Evolutionary conservation across 1,140 invertebrate species (phyloP).

Genomic region (Leptestheria dahalacensis): DNA sequence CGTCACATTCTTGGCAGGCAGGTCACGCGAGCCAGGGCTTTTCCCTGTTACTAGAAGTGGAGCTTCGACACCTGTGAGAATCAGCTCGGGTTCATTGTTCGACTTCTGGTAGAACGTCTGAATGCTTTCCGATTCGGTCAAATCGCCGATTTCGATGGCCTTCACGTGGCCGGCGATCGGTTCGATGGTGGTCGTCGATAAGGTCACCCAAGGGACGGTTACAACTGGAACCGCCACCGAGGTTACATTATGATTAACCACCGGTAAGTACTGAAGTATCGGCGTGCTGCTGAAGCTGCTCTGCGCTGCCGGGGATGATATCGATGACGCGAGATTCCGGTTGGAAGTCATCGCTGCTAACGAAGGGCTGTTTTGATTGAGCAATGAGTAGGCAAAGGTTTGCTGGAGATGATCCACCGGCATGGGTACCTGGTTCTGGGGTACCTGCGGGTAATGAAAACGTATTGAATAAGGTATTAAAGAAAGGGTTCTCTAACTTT

Average conservation of each 20-base stretch:
- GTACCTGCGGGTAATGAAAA: background rate
- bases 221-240: background rate
- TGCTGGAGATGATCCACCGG: constrained; percentile 4
- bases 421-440: background rate
- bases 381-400: constrained; percentile 1
- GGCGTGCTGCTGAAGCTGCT: background rate
- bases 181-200: background rate
- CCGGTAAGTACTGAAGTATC: background rate
- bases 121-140: background rate
- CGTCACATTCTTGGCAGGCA: background rate
- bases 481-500: no score
- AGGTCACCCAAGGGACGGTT: background rate
- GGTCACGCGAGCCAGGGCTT: background rate
- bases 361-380: background rate
- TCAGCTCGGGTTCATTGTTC: background rate
- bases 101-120: background rate
- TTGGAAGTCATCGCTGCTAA: background rate
- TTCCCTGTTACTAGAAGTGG: background rate
- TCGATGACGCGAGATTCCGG: background rate
- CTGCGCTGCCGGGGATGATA: background rate
- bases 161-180: background rate
- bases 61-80: background rate
- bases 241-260: background rate
- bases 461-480: no score
- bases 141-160: background rate